Evolutionary conservation across 2,888 invertebrate species (phyloP), one percentile per base, ranked within the genome.

Genomic region (Hedychridium roseum): DNA sequence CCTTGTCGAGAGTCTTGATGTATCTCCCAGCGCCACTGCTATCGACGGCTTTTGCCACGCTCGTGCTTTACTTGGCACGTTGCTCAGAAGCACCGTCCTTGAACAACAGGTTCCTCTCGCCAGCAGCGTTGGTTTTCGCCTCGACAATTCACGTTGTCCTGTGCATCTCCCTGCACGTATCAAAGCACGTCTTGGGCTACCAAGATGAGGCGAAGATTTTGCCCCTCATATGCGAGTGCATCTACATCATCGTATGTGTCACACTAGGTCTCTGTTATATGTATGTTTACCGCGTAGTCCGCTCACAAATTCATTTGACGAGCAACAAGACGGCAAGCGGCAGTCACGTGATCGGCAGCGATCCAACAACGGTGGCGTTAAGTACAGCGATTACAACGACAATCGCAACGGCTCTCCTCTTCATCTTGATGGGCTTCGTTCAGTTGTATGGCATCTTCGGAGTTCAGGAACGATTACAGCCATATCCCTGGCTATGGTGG

Each of bases 381-480:
- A 90, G 90, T 50, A 89, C 93, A 67, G 94, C 94, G 1, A 91
- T 94, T 43, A 92, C 93, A 63, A 91, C 94, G 50, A 94, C 93
- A 40, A 86, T 96, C 55, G 91, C 92, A 1, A 91, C 92, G 0
- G 92, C 94, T 0, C 80, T 95, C 63, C 81, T 94, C 18, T 94
- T 94, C 72, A 85, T 94, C 9, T 79, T 94, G 16, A 84, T 93
- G 81, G 92, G 92, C 1, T 87, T 87, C 9, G 83, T 94, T 17
- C 94, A 94, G 72, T 85, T 94, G 16, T 94, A 93, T 74, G 92
- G 91, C 1, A 83, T 90, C 36, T 85, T 89, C 66, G 86, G 85
- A 36, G 86, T 89, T 40, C 79, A 73, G 55, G 80, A 79, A 65
- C 64, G 80, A 64, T 73, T 72, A 5, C 72, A 73, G 16, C 81